Conservation (phyloP, 2,888 invertebrate species). For the Heliconius ismenius region DNA sequence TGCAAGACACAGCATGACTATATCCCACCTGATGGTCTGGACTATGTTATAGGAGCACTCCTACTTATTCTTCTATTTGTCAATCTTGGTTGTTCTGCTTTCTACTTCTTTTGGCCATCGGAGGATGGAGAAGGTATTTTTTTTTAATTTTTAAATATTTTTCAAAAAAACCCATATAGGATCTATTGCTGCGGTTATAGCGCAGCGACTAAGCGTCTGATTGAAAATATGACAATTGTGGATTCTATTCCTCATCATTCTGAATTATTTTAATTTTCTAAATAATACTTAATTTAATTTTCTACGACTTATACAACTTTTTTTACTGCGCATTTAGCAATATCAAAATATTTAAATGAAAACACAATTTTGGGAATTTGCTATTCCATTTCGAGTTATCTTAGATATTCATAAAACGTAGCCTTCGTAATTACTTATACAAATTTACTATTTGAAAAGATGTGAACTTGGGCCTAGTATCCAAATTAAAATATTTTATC, state of each 20-base stretch:
- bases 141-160: neutral
- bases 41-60: conserved; percentile 64
- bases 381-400: neutral
- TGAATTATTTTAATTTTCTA: too few species aligned
- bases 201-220: too few species aligned
- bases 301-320: neutral
- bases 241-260: too few species aligned
- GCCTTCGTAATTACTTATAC: neutral
- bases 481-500: neutral
- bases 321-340: neutral
- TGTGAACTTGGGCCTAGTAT: too few species aligned
- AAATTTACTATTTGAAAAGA: neutral
- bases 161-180: too few species aligned
- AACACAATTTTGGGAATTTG: neutral
- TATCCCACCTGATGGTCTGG: conserved; percentile 61
- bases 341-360: neutral
- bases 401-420: conserved; percentile 4
- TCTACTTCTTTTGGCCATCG: conserved; percentile 64
- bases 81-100: conserved; percentile 70
- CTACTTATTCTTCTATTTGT: conserved; percentile 59
- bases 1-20: conserved; percentile 71
- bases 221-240: too few species aligned
- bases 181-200: too few species aligned
- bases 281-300: too few species aligned
- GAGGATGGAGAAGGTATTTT: conserved; percentile 61